phyloP scores from a whole-genome alignment of 2,113 vertebrate genomes.

The Rhizomys pruinosus region DNA sequence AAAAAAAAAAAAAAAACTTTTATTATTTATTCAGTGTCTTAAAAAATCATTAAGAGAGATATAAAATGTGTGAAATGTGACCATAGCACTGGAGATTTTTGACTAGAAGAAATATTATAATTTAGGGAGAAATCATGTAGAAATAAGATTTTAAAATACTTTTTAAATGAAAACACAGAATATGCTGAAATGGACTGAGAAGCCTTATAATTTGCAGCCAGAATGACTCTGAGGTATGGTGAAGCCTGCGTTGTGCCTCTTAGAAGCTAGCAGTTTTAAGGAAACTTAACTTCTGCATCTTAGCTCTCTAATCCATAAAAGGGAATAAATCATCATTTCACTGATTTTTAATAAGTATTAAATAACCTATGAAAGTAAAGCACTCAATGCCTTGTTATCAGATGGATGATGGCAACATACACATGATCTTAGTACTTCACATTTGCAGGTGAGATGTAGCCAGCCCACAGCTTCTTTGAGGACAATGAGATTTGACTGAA shows the following conservation, averaged over 20 bases:
- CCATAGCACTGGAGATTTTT: neutral
- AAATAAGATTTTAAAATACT: neutral
- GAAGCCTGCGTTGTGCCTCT: neutral
- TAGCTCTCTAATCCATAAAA: slow-evolving; percentile 41
- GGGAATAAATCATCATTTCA: neutral
- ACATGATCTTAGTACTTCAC: neutral
- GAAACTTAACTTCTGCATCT: neutral
- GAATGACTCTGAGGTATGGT: neutral
- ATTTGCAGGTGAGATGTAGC: neutral
- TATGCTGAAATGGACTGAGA: neutral
- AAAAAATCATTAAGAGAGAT: slow-evolving; percentile 10
- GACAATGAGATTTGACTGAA: neutral
- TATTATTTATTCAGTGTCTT: neutral
- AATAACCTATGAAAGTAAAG: neutral
- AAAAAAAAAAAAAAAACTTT: too few species aligned
- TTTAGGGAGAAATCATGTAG: neutral
- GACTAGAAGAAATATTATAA: neutral
- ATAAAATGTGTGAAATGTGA: slow-evolving; percentile 34
- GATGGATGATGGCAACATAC: neutral
- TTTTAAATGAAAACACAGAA: neutral
- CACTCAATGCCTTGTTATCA: neutral
- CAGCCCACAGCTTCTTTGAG: neutral
- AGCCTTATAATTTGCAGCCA: neutral
- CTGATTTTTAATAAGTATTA: neutral
- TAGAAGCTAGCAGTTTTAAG: neutral